A percentile compares a stretch with the other conserved stretches of the same genome.
These are phyloP conservation scores for Chaetorhynchus papuensis DNA, from an alignment of 2,113 vertebrate species.

Conservation along the genomic window DNA sequence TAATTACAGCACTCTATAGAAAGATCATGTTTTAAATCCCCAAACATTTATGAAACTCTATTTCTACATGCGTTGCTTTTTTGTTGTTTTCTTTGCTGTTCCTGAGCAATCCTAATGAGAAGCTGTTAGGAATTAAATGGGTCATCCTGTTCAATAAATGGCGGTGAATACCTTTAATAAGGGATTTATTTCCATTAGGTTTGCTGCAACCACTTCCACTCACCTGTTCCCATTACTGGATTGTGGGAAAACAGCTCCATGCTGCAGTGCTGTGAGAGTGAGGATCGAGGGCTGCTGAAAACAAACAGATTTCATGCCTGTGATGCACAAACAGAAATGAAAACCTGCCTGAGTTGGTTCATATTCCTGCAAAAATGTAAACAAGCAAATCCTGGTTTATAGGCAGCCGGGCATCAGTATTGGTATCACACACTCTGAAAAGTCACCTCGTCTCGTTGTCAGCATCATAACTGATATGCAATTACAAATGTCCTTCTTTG, in stretches of 20 bases:
- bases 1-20: background rate
- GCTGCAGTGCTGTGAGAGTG: background rate
- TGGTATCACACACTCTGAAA: background rate
- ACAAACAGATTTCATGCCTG: background rate
- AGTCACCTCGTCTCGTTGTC: background rate
- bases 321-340: background rate
- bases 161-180: background rate
- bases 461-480: background rate
- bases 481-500: background rate
- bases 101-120: background rate
- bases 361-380: background rate
- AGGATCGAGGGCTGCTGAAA: background rate
- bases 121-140: background rate
- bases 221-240: fast-evolving
- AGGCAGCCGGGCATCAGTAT: background rate
- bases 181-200: background rate
- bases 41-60: background rate
- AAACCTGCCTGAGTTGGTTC: background rate
- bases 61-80: background rate
- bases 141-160: background rate
- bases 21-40: background rate
- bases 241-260: background rate
- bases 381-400: background rate
- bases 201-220: background rate
- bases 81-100: background rate